A percentile compares a stretch with the other conserved stretches of the same genome.
phyloP scores from a whole-genome alignment of 2,797 vertebrate species.

The Lutjanus argentimaculatus region DNA sequence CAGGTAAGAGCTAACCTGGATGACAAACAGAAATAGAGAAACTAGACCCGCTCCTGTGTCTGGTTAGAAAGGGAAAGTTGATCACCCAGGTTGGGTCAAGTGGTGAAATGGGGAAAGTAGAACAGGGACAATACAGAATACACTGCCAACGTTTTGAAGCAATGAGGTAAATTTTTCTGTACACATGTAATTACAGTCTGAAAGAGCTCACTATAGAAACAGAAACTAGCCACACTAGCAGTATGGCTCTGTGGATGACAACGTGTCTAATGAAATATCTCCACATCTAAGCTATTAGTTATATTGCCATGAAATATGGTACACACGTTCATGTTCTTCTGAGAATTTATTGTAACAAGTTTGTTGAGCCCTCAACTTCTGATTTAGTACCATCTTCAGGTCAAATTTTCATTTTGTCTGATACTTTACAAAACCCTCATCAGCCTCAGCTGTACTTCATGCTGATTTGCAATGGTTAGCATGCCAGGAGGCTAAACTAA shows the following conservation, averaged over 20 bases:
- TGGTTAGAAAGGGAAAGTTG: constrained; percentile 60
- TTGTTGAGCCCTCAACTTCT: neutral
- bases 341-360: neutral
- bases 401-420: neutral
- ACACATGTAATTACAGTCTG: neutral
- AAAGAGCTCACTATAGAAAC: neutral
- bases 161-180: neutral
- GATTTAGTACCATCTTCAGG: too few species aligned
- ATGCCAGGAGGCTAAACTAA: neutral
- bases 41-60: constrained; percentile 49
- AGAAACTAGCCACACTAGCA: neutral
- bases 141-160: neutral
- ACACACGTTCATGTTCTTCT: neutral
- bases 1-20: constrained; percentile 52
- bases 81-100: constrained; percentile 47
- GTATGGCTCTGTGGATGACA: neutral
- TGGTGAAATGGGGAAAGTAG: constrained; percentile 39
- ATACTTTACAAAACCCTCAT: too few species aligned
- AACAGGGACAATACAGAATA: neutral
- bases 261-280: neutral
- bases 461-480: neutral
- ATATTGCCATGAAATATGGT: neutral
- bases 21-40: constrained; percentile 58
- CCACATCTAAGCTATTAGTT: neutral
- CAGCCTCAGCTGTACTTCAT: neutral